Evolutionary conservation across 64 coral and sea anemone species (phyloP).

Genomic region (Cladopsammia gracilis): DNA sequence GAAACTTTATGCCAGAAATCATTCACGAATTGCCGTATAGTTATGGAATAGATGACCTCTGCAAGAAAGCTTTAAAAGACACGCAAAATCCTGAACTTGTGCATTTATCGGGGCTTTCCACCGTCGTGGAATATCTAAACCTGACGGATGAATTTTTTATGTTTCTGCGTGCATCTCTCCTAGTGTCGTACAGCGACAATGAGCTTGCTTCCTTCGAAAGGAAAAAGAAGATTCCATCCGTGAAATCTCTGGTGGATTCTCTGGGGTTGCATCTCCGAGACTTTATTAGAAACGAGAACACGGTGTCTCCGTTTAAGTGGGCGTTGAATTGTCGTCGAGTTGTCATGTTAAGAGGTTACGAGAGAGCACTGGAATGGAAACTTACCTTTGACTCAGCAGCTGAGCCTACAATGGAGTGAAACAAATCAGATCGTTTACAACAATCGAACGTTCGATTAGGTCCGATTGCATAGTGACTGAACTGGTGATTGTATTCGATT

Average conservation of each 20-base stretch:
- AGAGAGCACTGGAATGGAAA: slow-evolving; percentile 54
- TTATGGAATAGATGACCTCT: background rate
- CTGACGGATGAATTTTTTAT: background rate
- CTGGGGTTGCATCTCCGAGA: slow-evolving; percentile 45
- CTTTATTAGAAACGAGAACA: slow-evolving; percentile 34
- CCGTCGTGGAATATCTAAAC: slow-evolving; percentile 10
- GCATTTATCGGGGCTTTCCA: background rate
- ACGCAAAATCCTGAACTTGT: background rate
- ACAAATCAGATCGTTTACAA: too few species aligned
- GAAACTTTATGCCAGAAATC: slow-evolving; percentile 12
- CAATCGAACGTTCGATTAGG: too few species aligned
- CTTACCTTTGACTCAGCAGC: background rate
- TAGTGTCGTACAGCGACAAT: background rate
- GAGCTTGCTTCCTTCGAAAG: background rate
- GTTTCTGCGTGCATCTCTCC: background rate
- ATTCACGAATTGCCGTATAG: background rate
- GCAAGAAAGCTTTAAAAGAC: slow-evolving; percentile 16
- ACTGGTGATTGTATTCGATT: too few species aligned
- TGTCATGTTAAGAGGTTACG: slow-evolving; percentile 9
- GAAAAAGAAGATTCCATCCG: slow-evolving; percentile 4
- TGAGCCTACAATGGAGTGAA: too few species aligned
- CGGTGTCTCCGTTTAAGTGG: slow-evolving; percentile 45
- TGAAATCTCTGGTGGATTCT: background rate
- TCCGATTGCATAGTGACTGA: too few species aligned
- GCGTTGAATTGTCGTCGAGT: slow-evolving; percentile 25